A percentile compares a stretch with the other conserved stretches of the same genome.
Evolutionary conservation across 2,113 vertebrate species (phyloP).

Genomic region (Hippocampus zosterae): DNA sequence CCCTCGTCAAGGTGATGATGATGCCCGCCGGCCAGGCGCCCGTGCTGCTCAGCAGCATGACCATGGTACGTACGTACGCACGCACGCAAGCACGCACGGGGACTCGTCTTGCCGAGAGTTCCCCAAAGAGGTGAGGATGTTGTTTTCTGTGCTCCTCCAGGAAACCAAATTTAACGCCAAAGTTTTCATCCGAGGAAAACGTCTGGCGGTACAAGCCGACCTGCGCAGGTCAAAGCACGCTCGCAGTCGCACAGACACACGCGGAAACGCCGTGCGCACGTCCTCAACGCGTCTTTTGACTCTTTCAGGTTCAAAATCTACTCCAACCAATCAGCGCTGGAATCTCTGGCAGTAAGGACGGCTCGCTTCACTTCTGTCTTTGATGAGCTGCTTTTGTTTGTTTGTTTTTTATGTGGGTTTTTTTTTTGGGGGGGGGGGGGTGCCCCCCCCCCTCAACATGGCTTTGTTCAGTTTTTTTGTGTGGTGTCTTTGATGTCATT

Average conservation of each 20-base stretch:
- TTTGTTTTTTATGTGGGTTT: neutral
- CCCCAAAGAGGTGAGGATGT: neutral
- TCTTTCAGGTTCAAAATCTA: conserved; percentile 87
- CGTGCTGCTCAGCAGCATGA: conserved; percentile 87
- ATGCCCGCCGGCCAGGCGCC: conserved; percentile 63
- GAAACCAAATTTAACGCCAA: conserved; percentile 84
- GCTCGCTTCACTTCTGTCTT: too few relatives aligned
- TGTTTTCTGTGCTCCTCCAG: conserved; percentile 53
- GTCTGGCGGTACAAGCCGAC: conserved; percentile 78
- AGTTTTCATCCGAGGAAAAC: conserved; percentile 82
- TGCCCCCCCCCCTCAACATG: neutral
- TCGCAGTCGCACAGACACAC: too few relatives aligned
- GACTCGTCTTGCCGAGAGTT: neutral
- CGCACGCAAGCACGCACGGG: conserved; percentile 1
- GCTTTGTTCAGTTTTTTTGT: too few relatives aligned
- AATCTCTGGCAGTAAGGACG: conserved; percentile 85
- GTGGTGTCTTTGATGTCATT: neutral
- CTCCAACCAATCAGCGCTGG: conserved; percentile 88
- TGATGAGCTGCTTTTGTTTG: neutral
- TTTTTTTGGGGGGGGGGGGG: too few relatives aligned
- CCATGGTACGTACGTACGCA: conserved; percentile 72
- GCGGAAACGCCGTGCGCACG: neutral
- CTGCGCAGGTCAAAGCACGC: conserved; percentile 75
- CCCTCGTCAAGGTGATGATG: conserved; percentile 79
- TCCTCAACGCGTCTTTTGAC: neutral